Percentiles rank a stretch among this genome's conserved stretches.
Evolutionary conservation across 1,140 invertebrate species (phyloP).

Genomic region (Drosophila pseudoananassae): DNA sequence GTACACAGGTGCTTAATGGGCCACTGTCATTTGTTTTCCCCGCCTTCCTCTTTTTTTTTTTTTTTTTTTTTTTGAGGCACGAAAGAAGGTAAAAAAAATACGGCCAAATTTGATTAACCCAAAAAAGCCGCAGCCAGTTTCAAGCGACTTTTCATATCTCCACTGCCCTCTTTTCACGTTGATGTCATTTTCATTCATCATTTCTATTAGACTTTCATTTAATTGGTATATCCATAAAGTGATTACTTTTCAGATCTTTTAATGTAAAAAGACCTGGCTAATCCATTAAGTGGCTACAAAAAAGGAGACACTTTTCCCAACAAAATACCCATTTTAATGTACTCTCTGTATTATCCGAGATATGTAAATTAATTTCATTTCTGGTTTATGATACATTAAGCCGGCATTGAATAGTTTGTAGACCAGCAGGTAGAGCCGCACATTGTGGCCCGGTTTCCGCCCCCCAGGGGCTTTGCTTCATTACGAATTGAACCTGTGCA

Average conservation of each 20-base stretch:
- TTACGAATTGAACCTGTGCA: slow-evolving; percentile 40
- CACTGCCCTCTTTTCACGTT: slow-evolving; percentile 22
- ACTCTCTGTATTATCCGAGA: not conserved
- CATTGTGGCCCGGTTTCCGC: not conserved
- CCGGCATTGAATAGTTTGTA: not conserved
- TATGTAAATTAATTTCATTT: slow-evolving; percentile 1
- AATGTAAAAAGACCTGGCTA: not conserved
- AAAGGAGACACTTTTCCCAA: not conserved
- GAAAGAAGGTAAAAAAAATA: slow-evolving; percentile 1
- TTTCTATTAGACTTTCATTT: slow-evolving; percentile 32
- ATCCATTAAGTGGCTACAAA: not conserved
- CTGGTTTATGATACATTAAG: not conserved
- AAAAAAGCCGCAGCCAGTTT: slow-evolving; percentile 44
- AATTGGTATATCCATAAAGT: slow-evolving; percentile 54
- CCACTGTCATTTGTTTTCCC: slow-evolving; percentile 21
- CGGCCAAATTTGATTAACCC: slow-evolving; percentile 76
- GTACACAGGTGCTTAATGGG: slow-evolving; percentile 56
- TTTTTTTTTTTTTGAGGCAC: not conserved
- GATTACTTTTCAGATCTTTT: slow-evolving; percentile 18
- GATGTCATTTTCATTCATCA: slow-evolving; percentile 73
- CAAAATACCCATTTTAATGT: not conserved
- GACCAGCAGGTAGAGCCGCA: not conserved
- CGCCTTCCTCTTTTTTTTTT: not conserved
- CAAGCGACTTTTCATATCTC: slow-evolving; percentile 21
- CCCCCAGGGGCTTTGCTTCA: not conserved